These are phyloP conservation scores for Brotula barbata DNA, from an alignment of 2,797 vertebrate genomes.

Conservation along the genomic window DNA sequence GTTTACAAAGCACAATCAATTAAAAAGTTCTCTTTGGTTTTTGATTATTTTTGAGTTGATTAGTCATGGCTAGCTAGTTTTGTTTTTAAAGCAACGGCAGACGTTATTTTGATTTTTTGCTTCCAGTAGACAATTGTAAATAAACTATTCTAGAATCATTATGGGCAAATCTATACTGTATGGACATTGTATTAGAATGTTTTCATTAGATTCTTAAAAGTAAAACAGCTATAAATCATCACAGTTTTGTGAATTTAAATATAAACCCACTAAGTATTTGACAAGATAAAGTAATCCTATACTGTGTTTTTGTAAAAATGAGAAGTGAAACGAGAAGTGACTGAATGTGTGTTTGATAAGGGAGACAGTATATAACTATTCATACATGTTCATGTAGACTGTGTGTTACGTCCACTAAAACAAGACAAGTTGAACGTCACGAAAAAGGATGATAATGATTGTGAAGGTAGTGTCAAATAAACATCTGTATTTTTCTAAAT, in stretches of 20 bases:
- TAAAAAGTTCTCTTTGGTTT: conserved; percentile 59
- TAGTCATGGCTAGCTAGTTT: conserved; percentile 77
- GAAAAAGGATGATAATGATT: conserved; percentile 74
- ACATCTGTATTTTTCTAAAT: conserved; percentile 85
- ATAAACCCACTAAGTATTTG: conserved; percentile 80
- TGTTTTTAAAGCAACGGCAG: conserved; percentile 70
- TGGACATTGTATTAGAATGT: conserved; percentile 81
- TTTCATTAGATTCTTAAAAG: conserved; percentile 74
- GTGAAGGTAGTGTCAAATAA: conserved; percentile 82
- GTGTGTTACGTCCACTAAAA: conserved; percentile 55
- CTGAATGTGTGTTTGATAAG: conserved; percentile 72
- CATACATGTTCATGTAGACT: conserved; percentile 68
- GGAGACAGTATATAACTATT: conserved; percentile 66
- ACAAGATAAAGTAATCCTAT: conserved; percentile 76
- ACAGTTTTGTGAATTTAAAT: conserved; percentile 78
- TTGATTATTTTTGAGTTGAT: conserved; percentile 61
- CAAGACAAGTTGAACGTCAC: conserved; percentile 64
- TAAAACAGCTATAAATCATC: conserved; percentile 70
- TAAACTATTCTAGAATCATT: conserved; percentile 80
- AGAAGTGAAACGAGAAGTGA: conserved; percentile 73
- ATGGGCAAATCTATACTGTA: conserved; percentile 77
- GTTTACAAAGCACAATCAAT: conserved; percentile 86
- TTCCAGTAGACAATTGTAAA: conserved; percentile 82
- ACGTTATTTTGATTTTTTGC: conserved; percentile 61
- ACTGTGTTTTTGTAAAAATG: conserved; percentile 75